Percentiles rank a stretch among this genome's conserved stretches.
Evolutionary conservation across 2,888 invertebrate genomes (phyloP).

Genomic region (Drosophila recens): DNA sequence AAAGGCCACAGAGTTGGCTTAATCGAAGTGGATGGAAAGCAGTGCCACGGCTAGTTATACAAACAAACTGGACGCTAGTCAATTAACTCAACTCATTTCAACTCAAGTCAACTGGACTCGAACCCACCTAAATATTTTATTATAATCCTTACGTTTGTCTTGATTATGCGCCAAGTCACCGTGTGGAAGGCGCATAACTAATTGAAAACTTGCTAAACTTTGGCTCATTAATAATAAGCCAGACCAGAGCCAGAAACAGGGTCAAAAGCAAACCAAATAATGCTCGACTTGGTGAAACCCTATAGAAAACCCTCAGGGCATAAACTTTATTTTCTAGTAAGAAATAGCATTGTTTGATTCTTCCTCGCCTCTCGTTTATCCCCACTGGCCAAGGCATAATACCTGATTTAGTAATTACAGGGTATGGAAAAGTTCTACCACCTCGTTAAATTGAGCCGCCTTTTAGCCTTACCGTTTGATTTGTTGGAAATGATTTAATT

Average conservation of each 20-base stretch:
- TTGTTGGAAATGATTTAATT: constrained; percentile 75
- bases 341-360: not conserved
- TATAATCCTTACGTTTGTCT: constrained; percentile 66
- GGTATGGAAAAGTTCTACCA: not conserved
- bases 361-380: no score
- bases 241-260: constrained; percentile 21
- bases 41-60: constrained; percentile 39
- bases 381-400: not conserved
- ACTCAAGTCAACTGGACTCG: constrained; percentile 2
- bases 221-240: constrained; percentile 75
- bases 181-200: constrained; percentile 58
- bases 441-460: not conserved
- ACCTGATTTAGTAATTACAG: not conserved
- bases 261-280: not conserved
- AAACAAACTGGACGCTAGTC: constrained; percentile 63
- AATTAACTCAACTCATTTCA: constrained; percentile 53
- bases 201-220: constrained; percentile 79
- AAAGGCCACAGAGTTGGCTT: constrained; percentile 6
- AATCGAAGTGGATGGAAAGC: constrained; percentile 19
- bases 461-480: constrained; percentile 44
- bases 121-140: constrained; percentile 68
- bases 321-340: not conserved
- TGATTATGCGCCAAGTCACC: constrained; percentile 60
- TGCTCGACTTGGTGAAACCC: constrained; percentile 6
- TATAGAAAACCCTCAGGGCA: not conserved